These are phyloP conservation scores for Phenganax subtilis DNA, from an alignment of 92 coral and sea anemone species.

Conservation along the genomic window DNA sequence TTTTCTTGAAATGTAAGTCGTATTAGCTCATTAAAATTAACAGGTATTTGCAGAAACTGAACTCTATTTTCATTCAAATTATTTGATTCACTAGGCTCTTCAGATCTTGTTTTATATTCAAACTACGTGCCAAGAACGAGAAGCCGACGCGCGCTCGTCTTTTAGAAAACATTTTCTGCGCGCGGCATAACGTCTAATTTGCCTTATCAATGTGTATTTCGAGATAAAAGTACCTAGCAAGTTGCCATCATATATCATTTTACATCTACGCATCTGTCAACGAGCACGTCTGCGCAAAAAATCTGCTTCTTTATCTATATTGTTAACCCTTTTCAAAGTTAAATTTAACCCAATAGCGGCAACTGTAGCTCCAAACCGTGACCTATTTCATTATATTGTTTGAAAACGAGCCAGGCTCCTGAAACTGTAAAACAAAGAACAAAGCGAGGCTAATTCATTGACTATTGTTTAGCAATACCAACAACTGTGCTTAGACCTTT, in stretches of 20 bases:
- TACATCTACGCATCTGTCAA: constrained; percentile 35
- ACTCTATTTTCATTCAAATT: background rate
- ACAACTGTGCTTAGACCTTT: constrained; percentile 26
- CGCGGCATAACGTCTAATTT: background rate
- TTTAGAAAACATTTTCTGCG: background rate
- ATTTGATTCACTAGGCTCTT: background rate
- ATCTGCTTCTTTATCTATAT: background rate
- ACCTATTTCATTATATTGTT: background rate
- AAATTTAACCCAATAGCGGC: background rate
- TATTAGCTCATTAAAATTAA: constrained; percentile 15
- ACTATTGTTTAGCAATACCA: constrained; percentile 35
- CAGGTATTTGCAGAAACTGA: background rate
- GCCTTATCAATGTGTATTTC: constrained; percentile 25
- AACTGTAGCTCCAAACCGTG: background rate
- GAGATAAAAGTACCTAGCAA: constrained; percentile 20
- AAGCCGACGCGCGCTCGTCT: background rate
- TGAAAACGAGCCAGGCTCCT: background rate
- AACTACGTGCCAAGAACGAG: constrained; percentile 13
- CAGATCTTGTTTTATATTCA: constrained; percentile 5
- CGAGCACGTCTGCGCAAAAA: background rate
- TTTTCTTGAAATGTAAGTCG: constrained; percentile 15
- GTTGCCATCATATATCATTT: background rate
- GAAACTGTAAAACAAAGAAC: background rate
- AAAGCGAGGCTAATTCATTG: constrained; percentile 33
- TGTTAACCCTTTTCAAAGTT: background rate